Conservation (phyloP, 2,888 invertebrate genomes). For the Ditula angustiorana region DNA sequence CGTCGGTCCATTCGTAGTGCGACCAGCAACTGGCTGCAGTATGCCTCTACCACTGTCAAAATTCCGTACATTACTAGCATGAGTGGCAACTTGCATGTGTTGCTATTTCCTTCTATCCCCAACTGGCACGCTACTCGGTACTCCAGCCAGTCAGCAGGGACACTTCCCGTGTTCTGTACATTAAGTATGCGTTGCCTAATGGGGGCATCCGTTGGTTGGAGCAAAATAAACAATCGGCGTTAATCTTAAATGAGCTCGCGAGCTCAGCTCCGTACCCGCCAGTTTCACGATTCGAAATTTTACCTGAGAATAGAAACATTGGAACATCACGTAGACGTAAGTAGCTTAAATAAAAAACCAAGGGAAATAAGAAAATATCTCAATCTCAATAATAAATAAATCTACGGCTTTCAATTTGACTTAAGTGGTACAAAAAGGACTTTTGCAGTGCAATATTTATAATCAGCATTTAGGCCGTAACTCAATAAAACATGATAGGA, state of each 20-base stretch:
- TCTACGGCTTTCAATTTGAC: too few species aligned
- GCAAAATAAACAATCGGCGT: conserved; percentile 44
- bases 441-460: too few species aligned
- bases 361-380: background rate
- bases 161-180: conserved; percentile 6
- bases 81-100: conserved; percentile 23
- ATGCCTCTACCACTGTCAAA: too few species aligned
- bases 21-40: too few species aligned
- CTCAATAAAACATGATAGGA: too few species aligned
- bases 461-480: too few species aligned
- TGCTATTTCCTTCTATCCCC: conserved; percentile 3
- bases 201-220: conserved; percentile 29
- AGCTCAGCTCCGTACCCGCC: conserved; percentile 8
- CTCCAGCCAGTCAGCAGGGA: background rate
- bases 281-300: conserved; percentile 15
- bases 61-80: conserved; percentile 23
- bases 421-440: background rate
- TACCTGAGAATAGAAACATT: conserved; percentile 5
- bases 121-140: background rate
- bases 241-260: conserved; percentile 48
- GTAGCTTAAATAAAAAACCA: background rate
- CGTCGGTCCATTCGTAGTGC: too few species aligned
- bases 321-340: background rate
- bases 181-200: conserved; percentile 34
- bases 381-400: too few species aligned